Conservation (phyloP, 1,140 invertebrate genomes). For the Papilio helenus region DNA sequence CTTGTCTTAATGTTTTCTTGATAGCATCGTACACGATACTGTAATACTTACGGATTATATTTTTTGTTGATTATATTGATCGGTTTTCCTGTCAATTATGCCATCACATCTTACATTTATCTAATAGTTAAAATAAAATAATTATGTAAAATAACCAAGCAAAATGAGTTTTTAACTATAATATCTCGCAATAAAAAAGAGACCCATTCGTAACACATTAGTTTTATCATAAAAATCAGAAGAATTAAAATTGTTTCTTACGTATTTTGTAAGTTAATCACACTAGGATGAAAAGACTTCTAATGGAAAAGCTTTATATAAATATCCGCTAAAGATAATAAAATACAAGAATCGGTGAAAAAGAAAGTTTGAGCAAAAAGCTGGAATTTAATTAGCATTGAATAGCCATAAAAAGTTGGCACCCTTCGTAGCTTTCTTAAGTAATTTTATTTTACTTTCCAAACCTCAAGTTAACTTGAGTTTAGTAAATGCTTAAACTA, state of each 20-base stretch:
- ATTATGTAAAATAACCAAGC: too few relatives aligned
- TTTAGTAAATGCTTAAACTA: neutral
- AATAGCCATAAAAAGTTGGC: neutral
- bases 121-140: too few relatives aligned
- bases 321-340: neutral
- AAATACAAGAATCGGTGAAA: neutral
- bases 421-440: neutral
- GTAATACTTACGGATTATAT: conserved; percentile 1
- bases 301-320: too few relatives aligned
- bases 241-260: too few relatives aligned
- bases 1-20: conserved; percentile 57
- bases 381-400: neutral
- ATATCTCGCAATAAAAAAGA: too few relatives aligned
- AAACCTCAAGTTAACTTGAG: neutral
- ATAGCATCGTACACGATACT: conserved; percentile 43
- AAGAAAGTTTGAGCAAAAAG: neutral
- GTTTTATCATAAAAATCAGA: too few relatives aligned
- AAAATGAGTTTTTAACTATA: too few relatives aligned
- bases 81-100: neutral
- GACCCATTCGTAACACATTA: too few relatives aligned
- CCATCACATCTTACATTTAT: neutral
- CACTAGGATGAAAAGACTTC: too few relatives aligned
- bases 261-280: too few relatives aligned
- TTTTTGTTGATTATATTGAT: conserved; percentile 2
- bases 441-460: too few relatives aligned